These are phyloP conservation scores for Dasyprocta punctata DNA, from an alignment of 2,113 vertebrate species.

Conservation along the genomic window DNA sequence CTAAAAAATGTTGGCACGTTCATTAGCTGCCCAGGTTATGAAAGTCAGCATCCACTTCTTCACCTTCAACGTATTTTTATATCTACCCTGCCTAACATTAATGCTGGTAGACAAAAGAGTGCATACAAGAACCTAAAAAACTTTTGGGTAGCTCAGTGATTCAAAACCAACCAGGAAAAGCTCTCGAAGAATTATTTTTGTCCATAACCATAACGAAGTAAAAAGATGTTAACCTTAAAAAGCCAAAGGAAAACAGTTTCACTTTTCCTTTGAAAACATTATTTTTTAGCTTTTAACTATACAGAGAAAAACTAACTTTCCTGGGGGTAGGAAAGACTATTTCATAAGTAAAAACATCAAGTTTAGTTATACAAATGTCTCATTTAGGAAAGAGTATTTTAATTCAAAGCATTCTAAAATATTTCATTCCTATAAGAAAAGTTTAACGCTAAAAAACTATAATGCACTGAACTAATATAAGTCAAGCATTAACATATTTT, in stretches of 20 bases:
- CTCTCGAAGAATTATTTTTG: constrained; percentile 12
- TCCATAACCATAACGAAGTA: constrained; percentile 45
- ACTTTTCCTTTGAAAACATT: constrained; percentile 55
- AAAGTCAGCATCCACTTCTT: constrained; percentile 43
- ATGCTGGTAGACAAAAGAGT: constrained; percentile 46
- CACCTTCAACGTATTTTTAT: background rate
- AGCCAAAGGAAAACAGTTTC: constrained; percentile 50
- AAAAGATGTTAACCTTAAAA: constrained; percentile 47
- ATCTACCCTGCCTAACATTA: constrained; percentile 25
- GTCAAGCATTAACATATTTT: constrained; percentile 14
- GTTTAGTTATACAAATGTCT: constrained; percentile 62
- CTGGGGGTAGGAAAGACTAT: background rate
- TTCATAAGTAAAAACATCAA: constrained; percentile 69
- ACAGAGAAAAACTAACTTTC: background rate
- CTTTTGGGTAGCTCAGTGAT: constrained; percentile 35
- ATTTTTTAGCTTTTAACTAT: constrained; percentile 56
- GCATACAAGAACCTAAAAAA: constrained; percentile 49
- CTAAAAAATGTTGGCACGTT: constrained; percentile 37
- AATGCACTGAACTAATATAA: background rate
- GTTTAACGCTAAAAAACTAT: constrained; percentile 15
- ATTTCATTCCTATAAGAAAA: constrained; percentile 42
- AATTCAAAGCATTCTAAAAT: constrained; percentile 63
- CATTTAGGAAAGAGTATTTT: constrained; percentile 45
- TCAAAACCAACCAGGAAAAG: constrained; percentile 52
- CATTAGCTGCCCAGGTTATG: constrained; percentile 42